Conservation (phyloP, 2,113 vertebrate species). For the Peucedramus taeniatus region DNA sequence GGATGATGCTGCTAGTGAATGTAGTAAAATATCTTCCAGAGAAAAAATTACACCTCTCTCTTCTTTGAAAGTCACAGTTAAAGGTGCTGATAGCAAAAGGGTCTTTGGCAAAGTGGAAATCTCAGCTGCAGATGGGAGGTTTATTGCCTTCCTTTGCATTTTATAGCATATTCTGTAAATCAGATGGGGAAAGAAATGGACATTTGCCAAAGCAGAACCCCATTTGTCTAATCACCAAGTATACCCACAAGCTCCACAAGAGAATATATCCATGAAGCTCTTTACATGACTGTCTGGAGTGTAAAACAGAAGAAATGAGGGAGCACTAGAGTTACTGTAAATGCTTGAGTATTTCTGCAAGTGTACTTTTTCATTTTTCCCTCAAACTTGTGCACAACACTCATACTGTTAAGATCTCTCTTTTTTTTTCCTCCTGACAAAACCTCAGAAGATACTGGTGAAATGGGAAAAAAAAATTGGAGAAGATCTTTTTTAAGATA, state of each 20-base stretch:
- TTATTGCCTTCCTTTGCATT: conserved; percentile 62
- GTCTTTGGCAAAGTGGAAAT: conserved; percentile 56
- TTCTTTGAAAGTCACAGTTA: conserved; percentile 44
- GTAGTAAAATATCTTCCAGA: background rate
- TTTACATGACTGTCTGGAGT: conserved; percentile 25
- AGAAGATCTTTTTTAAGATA: background rate
- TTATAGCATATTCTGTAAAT: conserved; percentile 59
- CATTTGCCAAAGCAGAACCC: conserved; percentile 60
- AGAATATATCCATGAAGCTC: conserved; percentile 20
- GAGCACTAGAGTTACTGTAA: background rate
- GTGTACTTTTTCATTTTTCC: background rate
- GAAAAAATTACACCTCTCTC: background rate
- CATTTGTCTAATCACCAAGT: conserved; percentile 65
- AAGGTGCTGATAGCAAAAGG: conserved; percentile 52
- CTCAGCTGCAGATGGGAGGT: conserved; percentile 56
- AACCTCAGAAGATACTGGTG: background rate
- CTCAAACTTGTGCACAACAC: background rate
- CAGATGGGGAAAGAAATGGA: conserved; percentile 60
- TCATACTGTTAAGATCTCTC: background rate
- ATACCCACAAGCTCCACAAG: conserved; percentile 52
- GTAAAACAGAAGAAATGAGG: conserved; percentile 8
- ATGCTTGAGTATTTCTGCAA: conserved; percentile 9
- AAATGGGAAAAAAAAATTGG: background rate
- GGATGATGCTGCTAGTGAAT: background rate
- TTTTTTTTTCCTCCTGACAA: background rate